Evolutionary conservation across 2,888 invertebrate genomes (phyloP).

Genomic region (Empis stercorea): DNA sequence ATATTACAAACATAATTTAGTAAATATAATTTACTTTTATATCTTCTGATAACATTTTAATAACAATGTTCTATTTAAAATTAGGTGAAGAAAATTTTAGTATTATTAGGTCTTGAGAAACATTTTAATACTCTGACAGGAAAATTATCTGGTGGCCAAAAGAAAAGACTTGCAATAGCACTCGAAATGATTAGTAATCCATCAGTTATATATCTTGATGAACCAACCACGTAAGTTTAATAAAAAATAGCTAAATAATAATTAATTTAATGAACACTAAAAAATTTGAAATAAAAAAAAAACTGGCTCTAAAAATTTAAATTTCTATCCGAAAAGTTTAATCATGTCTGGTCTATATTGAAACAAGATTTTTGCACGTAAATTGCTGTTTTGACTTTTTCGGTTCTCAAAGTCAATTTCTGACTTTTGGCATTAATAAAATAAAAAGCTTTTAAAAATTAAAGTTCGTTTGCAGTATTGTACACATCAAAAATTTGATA

Average conservation of each 20-base stretch:
- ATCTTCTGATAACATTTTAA: too few relatives aligned
- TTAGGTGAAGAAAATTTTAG: conserved; percentile 61
- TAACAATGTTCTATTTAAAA: conserved; percentile 4
- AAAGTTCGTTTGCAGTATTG: too few relatives aligned
- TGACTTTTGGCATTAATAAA: too few relatives aligned
- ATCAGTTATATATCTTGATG: conserved; percentile 76
- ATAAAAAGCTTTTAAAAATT: too few relatives aligned
- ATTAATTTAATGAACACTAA: too few relatives aligned
- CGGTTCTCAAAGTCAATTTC: too few relatives aligned
- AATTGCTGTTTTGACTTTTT: too few relatives aligned
- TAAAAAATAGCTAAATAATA: neutral
- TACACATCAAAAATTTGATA: too few relatives aligned
- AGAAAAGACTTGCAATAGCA: conserved; percentile 68
- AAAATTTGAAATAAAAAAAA: neutral
- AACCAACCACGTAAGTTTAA: conserved; percentile 63
- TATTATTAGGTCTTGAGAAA: conserved; percentile 56
- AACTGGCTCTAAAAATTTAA: neutral
- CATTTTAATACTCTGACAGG: conserved; percentile 54
- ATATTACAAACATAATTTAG: conserved; percentile 58
- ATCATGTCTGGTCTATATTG: too few relatives aligned
- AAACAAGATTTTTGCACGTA: too few relatives aligned
- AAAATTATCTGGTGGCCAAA: conserved; percentile 73
- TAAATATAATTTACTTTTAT: conserved; percentile 26
- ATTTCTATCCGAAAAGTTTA: too few relatives aligned
- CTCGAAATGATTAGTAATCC: conserved; percentile 76